These are phyloP conservation scores for Morpho helenor DNA, from an alignment of 2,888 invertebrate species.

Conservation along the genomic window DNA sequence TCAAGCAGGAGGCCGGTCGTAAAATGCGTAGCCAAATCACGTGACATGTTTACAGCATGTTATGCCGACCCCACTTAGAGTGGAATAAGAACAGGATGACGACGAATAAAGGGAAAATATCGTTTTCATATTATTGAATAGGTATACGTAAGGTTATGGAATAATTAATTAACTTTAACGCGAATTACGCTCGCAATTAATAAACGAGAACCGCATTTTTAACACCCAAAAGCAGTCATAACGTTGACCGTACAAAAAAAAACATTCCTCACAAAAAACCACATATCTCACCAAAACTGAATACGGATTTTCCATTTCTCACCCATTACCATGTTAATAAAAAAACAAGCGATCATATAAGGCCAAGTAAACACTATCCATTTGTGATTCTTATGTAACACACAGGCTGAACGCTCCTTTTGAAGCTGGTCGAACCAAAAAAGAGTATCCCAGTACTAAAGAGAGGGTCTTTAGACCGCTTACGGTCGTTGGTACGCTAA, in stretches of 20 bases:
- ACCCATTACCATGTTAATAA: conserved; percentile 31
- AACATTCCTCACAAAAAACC: conserved; percentile 1
- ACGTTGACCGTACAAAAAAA: neutral
- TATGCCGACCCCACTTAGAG: no score
- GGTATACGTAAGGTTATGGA: no score
- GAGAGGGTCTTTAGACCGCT: conserved; percentile 55
- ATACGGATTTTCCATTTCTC: conserved; percentile 21
- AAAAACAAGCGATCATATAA: conserved; percentile 33
- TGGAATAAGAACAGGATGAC: no score
- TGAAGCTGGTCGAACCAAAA: conserved; percentile 49
- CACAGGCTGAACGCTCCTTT: conserved; percentile 38
- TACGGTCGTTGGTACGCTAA: conserved; percentile 57
- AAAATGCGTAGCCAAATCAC: no score
- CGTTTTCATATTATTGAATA: no score
- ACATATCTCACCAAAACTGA: conserved; percentile 7
- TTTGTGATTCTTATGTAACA: conserved; percentile 45
- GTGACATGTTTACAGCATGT: no score
- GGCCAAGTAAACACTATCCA: conserved; percentile 40
- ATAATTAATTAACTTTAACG: no score
- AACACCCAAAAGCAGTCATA: no score
- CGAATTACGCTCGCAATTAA: no score
- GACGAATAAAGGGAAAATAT: no score
- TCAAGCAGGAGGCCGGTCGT: no score
- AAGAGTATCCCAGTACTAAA: conserved; percentile 53
- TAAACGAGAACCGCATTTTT: no score